A percentile compares a stretch with the other conserved stretches of the same genome.
Evolutionary conservation across 2,113 vertebrate genomes (phyloP).

Genomic region (Perccottus glenii): DNA sequence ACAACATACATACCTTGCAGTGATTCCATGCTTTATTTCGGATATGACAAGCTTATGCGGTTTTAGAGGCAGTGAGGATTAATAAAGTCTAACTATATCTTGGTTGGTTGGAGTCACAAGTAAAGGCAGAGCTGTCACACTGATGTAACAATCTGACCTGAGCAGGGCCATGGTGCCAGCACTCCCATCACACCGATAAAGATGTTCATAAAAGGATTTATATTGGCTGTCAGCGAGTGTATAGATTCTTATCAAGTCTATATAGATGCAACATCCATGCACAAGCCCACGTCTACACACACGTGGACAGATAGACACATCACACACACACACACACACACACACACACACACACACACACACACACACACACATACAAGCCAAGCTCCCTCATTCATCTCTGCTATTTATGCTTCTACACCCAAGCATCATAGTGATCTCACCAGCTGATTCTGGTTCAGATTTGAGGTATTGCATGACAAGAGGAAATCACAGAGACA

Average conservation of each 20-base stretch:
- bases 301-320: background rate
- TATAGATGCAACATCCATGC: slow-evolving; percentile 60
- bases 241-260: slow-evolving; percentile 65
- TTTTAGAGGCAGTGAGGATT: slow-evolving; percentile 26
- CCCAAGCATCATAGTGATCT: slow-evolving; percentile 47
- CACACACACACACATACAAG: slow-evolving; percentile 9
- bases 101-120: slow-evolving; percentile 22
- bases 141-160: slow-evolving; percentile 74
- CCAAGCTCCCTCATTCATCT: slow-evolving; percentile 43
- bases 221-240: slow-evolving; percentile 72
- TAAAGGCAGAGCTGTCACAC: slow-evolving; percentile 65
- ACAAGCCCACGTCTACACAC: slow-evolving; percentile 3
- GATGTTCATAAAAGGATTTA: slow-evolving; percentile 76
- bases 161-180: slow-evolving; percentile 47
- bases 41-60: slow-evolving; percentile 21
- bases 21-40: slow-evolving; percentile 21
- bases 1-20: slow-evolving; percentile 3
- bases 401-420: slow-evolving; percentile 44
- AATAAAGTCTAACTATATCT: slow-evolving; percentile 56
- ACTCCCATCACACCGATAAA: slow-evolving; percentile 68
- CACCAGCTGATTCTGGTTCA: slow-evolving; percentile 61
- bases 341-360: background rate
- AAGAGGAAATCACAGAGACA: slow-evolving; percentile 64
- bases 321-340: slow-evolving; percentile 19
- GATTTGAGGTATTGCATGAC: slow-evolving; percentile 69